Evolutionary conservation across 2,888 invertebrate species (phyloP).

Genomic region (Caenorhabditis panamensis): DNA sequence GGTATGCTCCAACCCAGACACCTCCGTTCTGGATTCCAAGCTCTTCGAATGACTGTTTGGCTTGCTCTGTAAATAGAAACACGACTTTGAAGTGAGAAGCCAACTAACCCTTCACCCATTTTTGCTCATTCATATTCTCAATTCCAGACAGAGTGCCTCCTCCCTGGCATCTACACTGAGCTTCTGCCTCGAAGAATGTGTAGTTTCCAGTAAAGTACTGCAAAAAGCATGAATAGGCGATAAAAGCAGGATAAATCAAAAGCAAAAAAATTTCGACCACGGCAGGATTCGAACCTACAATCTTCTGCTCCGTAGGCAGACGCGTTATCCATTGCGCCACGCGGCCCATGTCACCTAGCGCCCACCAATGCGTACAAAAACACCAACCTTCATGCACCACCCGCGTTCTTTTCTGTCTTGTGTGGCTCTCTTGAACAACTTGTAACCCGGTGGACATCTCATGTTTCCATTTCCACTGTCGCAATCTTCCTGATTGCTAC

Average conservation of each 20-base stretch:
- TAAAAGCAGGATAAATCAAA: no score
- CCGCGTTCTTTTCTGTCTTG: neutral
- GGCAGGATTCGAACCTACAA: slow-evolving; percentile 82
- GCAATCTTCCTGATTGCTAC: neutral
- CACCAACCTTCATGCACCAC: slow-evolving; percentile 46
- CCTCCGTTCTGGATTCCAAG: slow-evolving; percentile 21
- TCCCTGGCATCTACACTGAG: slow-evolving; percentile 45
- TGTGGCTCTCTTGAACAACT: neutral
- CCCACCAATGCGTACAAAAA: neutral
- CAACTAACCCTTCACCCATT: slow-evolving; percentile 13
- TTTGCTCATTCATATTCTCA: slow-evolving; percentile 25
- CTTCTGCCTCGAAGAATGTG: slow-evolving; percentile 47
- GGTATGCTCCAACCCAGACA: slow-evolving; percentile 48
- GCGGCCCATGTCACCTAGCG: slow-evolving; percentile 47
- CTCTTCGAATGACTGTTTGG: neutral
- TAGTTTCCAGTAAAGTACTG: slow-evolving; percentile 48
- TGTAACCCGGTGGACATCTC: slow-evolving; percentile 37
- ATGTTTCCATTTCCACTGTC: slow-evolving; percentile 9
- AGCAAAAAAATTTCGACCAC: slow-evolving; percentile 46
- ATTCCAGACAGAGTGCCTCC: slow-evolving; percentile 45
- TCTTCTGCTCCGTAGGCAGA: slow-evolving; percentile 82
- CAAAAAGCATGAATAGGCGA: no score
- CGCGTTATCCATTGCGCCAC: slow-evolving; percentile 80
- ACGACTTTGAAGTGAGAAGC: neutral
- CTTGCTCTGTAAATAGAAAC: slow-evolving; percentile 12